A percentile compares a stretch with the other conserved stretches of the same genome.
These are phyloP conservation scores for Athripsodes cinereus DNA, from an alignment of 2,888 invertebrate species.

Conservation along the genomic window DNA sequence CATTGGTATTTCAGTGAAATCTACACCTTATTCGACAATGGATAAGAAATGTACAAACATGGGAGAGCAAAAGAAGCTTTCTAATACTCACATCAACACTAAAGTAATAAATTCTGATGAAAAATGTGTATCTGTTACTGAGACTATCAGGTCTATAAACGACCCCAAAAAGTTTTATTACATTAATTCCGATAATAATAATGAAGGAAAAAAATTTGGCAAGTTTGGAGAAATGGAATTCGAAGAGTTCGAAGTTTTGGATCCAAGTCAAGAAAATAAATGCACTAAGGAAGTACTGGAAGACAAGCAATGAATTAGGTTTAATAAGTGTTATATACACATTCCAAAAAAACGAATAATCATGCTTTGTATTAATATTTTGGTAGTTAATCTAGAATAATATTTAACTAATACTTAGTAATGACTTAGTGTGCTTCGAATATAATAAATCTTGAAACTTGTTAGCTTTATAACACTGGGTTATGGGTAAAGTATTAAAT, in stretches of 20 bases:
- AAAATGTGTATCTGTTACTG: constrained; percentile 23
- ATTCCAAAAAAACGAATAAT: too few relatives aligned
- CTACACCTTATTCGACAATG: constrained; percentile 21
- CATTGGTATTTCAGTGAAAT: neutral
- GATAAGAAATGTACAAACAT: neutral
- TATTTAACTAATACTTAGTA: too few relatives aligned
- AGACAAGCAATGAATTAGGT: too few relatives aligned
- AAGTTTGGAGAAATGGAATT: constrained; percentile 81
- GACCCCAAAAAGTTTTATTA: constrained; percentile 52
- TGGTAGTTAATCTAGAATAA: too few relatives aligned
- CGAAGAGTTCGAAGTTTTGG: constrained; percentile 71
- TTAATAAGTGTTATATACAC: too few relatives aligned
- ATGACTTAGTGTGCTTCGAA: too few relatives aligned
- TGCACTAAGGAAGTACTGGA: too few relatives aligned
- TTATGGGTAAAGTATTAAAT: too few relatives aligned
- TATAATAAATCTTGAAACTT: too few relatives aligned
- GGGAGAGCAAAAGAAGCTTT: neutral
- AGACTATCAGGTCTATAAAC: constrained; percentile 28
- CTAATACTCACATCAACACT: neutral
- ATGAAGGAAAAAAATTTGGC: constrained; percentile 53
- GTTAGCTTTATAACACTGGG: too few relatives aligned
- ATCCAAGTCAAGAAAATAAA: constrained; percentile 30
- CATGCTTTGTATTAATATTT: too few relatives aligned
- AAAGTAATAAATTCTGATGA: constrained; percentile 1
- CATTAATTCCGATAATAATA: constrained; percentile 46